These are phyloP conservation scores for Caenorhabditis panamensis DNA, from an alignment of 2,888 invertebrate species.

Conservation along the genomic window DNA sequence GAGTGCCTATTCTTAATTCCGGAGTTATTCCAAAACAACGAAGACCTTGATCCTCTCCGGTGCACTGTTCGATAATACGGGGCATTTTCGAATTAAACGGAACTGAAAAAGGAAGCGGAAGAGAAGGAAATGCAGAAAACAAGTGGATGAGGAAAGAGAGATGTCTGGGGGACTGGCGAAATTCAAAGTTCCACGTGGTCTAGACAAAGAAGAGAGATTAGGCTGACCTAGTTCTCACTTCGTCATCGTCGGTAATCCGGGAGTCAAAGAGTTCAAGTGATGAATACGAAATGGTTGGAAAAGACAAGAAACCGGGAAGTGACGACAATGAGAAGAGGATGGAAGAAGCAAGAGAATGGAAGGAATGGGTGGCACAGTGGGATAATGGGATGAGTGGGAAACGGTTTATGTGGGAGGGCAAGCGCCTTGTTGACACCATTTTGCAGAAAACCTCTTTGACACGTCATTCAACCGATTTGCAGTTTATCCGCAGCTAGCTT, in stretches of 20 bases:
- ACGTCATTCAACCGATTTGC: conserved; percentile 9
- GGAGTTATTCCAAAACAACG: not conserved
- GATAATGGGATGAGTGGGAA: conserved; percentile 8
- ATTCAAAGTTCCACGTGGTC: conserved; percentile 1
- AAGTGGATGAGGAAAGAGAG: not conserved
- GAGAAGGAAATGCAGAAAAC: not conserved
- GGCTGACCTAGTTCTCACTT: conserved; percentile 16
- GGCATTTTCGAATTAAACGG: not conserved
- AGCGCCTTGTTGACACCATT: conserved; percentile 3
- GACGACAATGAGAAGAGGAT: not conserved
- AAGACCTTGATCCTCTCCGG: not conserved
- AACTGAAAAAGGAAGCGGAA: not conserved
- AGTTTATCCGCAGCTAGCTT: not conserved
- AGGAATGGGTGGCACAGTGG: not conserved
- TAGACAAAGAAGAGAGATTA: conserved; percentile 25
- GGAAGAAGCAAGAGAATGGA: not conserved
- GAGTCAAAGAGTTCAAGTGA: conserved; percentile 9
- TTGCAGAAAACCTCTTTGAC: conserved; percentile 5
- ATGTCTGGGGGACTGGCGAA: not conserved
- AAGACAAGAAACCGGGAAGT: conserved; percentile 20
- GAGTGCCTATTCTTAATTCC: not conserved
- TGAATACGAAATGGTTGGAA: not conserved
- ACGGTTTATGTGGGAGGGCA: conserved; percentile 25
- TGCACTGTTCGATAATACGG: not conserved
- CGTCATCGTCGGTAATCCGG: conserved; percentile 33